Conservation (phyloP, 2,113 vertebrate genomes). For the Campylomormyrus tamandua region DNA sequence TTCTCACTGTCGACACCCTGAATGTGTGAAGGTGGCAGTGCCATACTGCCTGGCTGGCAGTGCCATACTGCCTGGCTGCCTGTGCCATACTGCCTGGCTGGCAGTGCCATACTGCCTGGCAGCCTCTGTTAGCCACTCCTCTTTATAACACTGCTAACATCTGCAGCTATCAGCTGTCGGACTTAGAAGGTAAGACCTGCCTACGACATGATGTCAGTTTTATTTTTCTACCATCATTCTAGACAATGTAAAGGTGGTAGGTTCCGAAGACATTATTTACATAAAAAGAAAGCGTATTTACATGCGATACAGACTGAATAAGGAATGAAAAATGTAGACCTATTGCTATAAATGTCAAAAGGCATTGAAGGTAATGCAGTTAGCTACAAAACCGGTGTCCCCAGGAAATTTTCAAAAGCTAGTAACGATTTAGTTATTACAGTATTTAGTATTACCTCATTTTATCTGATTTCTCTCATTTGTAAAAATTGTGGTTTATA, state of each 20-base stretch:
- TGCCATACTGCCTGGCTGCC: neutral
- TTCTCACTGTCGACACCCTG: neutral
- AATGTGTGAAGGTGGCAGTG: neutral
- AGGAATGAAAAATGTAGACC: neutral
- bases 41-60: neutral
- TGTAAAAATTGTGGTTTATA: neutral
- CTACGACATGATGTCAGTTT: neutral
- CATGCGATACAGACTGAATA: neutral
- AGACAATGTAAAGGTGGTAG: neutral
- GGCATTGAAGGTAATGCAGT: neutral
- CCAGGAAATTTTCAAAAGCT: neutral
- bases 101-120: neutral
- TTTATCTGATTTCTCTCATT: neutral
- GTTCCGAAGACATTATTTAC: neutral
- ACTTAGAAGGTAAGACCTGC: neutral
- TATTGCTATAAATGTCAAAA: neutral
- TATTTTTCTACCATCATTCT: neutral
- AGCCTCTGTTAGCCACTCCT: neutral
- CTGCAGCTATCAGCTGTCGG: neutral
- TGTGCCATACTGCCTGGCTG: too few relatives aligned
- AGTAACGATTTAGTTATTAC: neutral
- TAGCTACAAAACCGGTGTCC: neutral
- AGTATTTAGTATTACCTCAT: constrained; percentile 1
- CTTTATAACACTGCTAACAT: neutral
- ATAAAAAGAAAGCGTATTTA: neutral